Conservation (phyloP, 2,888 invertebrate genomes). For the Dendrolimus pini region DNA sequence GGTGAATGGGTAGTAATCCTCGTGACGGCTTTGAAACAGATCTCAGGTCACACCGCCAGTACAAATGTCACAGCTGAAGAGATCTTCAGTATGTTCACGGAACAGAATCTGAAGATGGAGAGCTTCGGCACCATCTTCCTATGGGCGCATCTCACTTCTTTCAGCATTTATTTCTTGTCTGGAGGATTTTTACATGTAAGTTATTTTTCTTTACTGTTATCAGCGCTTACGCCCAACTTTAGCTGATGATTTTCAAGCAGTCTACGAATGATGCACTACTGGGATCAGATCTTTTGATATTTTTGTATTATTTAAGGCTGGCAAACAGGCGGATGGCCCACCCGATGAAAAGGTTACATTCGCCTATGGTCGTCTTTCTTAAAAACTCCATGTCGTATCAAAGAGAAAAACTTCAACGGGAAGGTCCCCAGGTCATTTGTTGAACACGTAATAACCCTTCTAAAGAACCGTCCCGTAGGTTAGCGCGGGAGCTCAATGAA, state of each 20-base stretch:
- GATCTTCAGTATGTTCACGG: conserved; percentile 54
- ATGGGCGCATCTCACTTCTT: conserved; percentile 70
- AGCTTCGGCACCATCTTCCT: conserved; percentile 67
- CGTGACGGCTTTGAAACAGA: conserved; percentile 78
- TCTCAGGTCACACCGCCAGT: conserved; percentile 52
- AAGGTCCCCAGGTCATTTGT: no score
- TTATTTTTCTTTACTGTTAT: conserved; percentile 10
- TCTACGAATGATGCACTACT: no score
- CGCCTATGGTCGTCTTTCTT: neutral
- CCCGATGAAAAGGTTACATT: neutral
- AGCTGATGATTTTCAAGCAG: no score
- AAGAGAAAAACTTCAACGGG: neutral
- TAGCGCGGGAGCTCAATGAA: no score
- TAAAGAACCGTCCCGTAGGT: no score
- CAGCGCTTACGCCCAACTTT: no score
- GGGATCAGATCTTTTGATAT: no score
- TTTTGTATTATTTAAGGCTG: no score
- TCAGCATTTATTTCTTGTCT: conserved; percentile 76
- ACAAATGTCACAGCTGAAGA: conserved; percentile 49
- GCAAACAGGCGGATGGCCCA: neutral
- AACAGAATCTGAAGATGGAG: conserved; percentile 71
- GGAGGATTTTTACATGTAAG: conserved; percentile 84
- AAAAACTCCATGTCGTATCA: neutral
- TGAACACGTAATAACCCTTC: no score
- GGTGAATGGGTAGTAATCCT: conserved; percentile 82